These are phyloP conservation scores for Sinohyriopsis cumingii DNA, from an alignment of 2,888 invertebrate species.

Conservation along the genomic window DNA sequence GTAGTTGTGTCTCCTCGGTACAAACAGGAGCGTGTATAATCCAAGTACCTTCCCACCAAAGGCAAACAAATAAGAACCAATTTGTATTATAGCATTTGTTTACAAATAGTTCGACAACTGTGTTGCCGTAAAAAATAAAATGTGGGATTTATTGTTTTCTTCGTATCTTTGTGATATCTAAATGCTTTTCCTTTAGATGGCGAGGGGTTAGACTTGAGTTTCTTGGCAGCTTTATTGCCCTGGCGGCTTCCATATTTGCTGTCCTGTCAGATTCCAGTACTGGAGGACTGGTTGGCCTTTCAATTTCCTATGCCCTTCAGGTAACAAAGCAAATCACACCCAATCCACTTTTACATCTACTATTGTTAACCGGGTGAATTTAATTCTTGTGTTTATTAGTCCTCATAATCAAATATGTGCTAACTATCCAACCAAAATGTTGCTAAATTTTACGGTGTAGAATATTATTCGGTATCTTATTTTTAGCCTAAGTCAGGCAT, in stretches of 20 bases:
- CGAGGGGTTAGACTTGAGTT: constrained; percentile 65
- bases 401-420: too few relatives aligned
- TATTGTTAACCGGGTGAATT: too few relatives aligned
- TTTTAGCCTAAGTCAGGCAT: too few relatives aligned
- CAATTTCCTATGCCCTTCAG: constrained; percentile 66
- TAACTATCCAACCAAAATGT: too few relatives aligned
- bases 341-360: background rate
- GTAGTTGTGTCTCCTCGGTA: too few relatives aligned
- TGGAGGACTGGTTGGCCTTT: constrained; percentile 64
- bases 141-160: background rate
- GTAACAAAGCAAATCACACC: constrained; percentile 19
- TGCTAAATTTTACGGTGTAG: too few relatives aligned
- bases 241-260: constrained; percentile 64
- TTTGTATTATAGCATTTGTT: too few relatives aligned
- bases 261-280: constrained; percentile 48
- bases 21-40: too few relatives aligned
- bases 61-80: too few relatives aligned
- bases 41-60: too few relatives aligned
- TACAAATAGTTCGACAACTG: background rate
- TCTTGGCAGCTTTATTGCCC: constrained; percentile 58
- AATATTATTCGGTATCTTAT: too few relatives aligned
- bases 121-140: background rate
- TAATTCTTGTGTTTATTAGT: too few relatives aligned
- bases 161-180: background rate
- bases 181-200: constrained; percentile 52